Evolutionary conservation across 2,113 vertebrate species (phyloP).

Genomic region (Apodemus sylvaticus): DNA sequence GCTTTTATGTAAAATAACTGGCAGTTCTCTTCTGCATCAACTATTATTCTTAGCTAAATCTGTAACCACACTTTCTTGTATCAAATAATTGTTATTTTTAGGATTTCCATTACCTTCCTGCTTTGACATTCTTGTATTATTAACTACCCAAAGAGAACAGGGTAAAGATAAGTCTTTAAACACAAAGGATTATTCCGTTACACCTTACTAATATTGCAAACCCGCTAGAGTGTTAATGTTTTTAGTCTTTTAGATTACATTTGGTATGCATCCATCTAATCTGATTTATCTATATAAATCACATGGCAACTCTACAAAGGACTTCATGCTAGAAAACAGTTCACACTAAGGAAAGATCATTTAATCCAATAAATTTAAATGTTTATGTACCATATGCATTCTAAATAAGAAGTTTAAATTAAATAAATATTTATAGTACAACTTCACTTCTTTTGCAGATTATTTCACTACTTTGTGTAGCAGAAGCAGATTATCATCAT

Average conservation of each 20-base stretch:
- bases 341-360: background rate
- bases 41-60: background rate
- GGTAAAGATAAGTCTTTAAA: background rate
- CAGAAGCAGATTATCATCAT: background rate
- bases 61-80: background rate
- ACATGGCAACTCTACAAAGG: background rate
- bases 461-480: background rate
- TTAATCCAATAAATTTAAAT: background rate
- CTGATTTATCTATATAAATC: background rate
- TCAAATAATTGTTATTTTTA: background rate
- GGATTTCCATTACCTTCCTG: background rate
- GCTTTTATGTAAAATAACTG: conserved; percentile 52
- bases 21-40: background rate
- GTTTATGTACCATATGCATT: background rate
- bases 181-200: background rate
- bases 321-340: background rate
- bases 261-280: background rate
- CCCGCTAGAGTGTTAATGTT: background rate
- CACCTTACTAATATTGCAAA: background rate
- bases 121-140: conserved; percentile 17
- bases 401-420: background rate
- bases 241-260: background rate
- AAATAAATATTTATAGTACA: background rate
- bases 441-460: background rate
- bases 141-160: background rate